phyloP scores from a whole-genome alignment of 2,113 vertebrate species.

The Myrmophylax atrothorax region DNA sequence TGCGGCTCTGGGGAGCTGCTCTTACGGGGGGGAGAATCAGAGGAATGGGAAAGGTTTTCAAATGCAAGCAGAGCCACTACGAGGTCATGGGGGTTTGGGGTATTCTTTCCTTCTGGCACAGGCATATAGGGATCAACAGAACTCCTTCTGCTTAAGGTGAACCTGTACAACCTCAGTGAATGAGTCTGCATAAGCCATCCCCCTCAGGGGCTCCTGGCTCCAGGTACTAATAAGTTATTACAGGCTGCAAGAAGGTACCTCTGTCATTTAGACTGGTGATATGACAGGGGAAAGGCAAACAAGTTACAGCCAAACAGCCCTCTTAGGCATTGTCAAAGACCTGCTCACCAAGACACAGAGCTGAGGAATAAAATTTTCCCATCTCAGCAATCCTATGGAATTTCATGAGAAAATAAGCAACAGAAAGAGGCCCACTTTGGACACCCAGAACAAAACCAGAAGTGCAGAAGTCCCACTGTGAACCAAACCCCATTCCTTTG shows the following conservation, averaged over 20 bases:
- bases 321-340: neutral
- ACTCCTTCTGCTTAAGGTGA: neutral
- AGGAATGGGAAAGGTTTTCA: neutral
- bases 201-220: neutral
- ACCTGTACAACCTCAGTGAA: neutral
- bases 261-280: neutral
- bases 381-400: neutral
- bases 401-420: neutral
- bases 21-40: neutral
- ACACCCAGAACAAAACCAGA: neutral
- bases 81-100: neutral
- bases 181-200: neutral
- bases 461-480: neutral
- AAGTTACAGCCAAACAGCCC: neutral
- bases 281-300: neutral
- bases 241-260: neutral
- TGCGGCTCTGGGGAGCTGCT: rapidly evolving
- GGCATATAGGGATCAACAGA: neutral
- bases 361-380: neutral
- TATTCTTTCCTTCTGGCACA: neutral
- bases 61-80: neutral
- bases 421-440: neutral
- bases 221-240: neutral
- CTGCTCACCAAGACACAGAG: neutral
- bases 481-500: neutral